A percentile compares a stretch with the other conserved stretches of the same genome.
phyloP scores from a whole-genome alignment of 1,140 invertebrate genomes.

The Pseudomyrmex gracilis region DNA sequence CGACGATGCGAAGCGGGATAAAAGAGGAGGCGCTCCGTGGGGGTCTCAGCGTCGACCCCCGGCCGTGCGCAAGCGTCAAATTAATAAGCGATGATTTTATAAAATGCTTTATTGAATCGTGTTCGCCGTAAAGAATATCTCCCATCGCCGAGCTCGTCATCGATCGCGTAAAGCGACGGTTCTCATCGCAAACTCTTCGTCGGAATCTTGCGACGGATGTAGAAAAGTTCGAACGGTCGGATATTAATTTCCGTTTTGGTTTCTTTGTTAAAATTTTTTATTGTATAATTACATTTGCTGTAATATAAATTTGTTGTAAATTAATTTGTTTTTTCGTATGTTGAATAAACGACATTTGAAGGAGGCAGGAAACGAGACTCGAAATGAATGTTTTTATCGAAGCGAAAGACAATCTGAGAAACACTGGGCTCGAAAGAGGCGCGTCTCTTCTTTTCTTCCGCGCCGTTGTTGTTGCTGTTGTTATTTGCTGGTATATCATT shows the following conservation, averaged over 20 bases:
- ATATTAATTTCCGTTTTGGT: no score
- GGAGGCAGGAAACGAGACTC: no score
- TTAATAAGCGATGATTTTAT: slow-evolving; percentile 86
- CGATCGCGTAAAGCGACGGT: slow-evolving; percentile 62
- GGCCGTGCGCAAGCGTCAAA: slow-evolving; percentile 79
- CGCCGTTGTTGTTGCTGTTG: slow-evolving; percentile 51
- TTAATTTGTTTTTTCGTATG: neutral
- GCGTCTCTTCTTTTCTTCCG: slow-evolving; percentile 42
- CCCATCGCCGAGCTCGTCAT: slow-evolving; percentile 70
- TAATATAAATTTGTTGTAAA: no score
- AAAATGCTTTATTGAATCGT: slow-evolving; percentile 83
- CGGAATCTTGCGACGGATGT: no score
- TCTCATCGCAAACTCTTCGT: slow-evolving; percentile 1
- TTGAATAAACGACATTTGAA: neutral
- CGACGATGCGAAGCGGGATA: slow-evolving; percentile 76
- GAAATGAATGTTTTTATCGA: neutral
- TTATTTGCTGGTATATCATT: slow-evolving; percentile 43
- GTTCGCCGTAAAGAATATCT: slow-evolving; percentile 79
- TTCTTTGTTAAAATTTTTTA: no score
- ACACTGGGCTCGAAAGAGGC: slow-evolving; percentile 25
- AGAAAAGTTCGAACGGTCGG: neutral
- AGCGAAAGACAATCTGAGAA: slow-evolving; percentile 22
- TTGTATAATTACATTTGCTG: no score
- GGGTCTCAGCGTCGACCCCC: slow-evolving; percentile 79
- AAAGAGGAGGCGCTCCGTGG: slow-evolving; percentile 73